Percentiles rank a stretch among this genome's conserved stretches.
Evolutionary conservation across 2,113 vertebrate species (phyloP).

Genomic region (Capra hircus): DNA sequence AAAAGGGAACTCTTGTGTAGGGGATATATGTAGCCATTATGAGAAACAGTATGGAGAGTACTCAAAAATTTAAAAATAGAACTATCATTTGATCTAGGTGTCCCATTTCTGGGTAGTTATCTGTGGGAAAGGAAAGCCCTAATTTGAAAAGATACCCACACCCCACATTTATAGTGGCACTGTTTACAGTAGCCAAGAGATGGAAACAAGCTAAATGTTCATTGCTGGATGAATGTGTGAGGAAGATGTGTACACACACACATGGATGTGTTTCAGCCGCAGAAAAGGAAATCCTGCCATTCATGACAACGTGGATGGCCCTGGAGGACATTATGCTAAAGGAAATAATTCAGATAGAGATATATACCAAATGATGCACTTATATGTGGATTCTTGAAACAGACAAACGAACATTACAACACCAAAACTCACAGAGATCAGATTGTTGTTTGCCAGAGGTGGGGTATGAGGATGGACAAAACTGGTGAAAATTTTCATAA

Average conservation of each 20-base stretch:
- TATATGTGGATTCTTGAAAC: background rate
- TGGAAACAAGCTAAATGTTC: background rate
- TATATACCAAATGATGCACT: no score
- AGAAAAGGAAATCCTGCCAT: background rate
- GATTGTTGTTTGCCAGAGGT: background rate
- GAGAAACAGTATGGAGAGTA: background rate
- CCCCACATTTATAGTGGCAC: background rate
- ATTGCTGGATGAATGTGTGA: background rate
- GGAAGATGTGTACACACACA: background rate
- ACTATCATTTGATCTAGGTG: no score
- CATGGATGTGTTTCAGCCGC: background rate
- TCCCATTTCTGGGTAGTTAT: background rate
- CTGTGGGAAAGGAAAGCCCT: background rate
- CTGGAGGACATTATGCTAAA: background rate
- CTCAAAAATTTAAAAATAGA: background rate
- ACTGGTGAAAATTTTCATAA: background rate
- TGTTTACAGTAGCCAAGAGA: background rate
- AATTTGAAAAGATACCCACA: background rate
- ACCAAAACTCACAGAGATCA: background rate
- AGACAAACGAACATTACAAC: background rate
- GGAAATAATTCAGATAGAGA: background rate
- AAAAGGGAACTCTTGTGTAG: background rate
- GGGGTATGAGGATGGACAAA: background rate
- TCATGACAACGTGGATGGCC: background rate
- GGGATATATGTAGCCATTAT: background rate